Conservation (phyloP, 2,888 invertebrate species). For the Eilema depressum region DNA sequence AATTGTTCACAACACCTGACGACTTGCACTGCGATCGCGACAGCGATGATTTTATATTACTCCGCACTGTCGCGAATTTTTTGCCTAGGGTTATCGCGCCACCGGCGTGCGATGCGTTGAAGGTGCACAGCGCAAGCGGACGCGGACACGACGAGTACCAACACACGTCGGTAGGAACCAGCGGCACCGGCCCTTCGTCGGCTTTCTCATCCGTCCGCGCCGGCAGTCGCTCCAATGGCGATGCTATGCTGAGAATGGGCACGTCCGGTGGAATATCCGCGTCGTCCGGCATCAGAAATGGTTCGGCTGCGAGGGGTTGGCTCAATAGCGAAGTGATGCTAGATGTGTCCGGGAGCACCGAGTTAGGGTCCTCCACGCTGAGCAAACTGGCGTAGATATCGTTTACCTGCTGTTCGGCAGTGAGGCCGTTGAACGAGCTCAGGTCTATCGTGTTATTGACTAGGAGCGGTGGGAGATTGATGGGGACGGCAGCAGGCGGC, state of each 20-base stretch:
- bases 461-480: slow-evolving; percentile 71
- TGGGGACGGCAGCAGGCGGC: slow-evolving; percentile 48
- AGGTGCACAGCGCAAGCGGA: slow-evolving; percentile 87
- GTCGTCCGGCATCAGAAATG: slow-evolving; percentile 72
- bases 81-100: slow-evolving; percentile 85
- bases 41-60: slow-evolving; percentile 81
- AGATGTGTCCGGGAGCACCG: slow-evolving; percentile 73
- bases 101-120: slow-evolving; percentile 86
- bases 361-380: slow-evolving; percentile 71
- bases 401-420: slow-evolving; percentile 78
- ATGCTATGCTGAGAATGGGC: slow-evolving; percentile 62
- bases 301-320: slow-evolving; percentile 68
- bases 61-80: slow-evolving; percentile 81
- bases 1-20: slow-evolving; percentile 68
- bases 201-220: slow-evolving; percentile 54
- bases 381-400: slow-evolving; percentile 78
- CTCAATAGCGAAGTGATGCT: slow-evolving; percentile 74
- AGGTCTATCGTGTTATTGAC: slow-evolving; percentile 76
- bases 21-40: slow-evolving; percentile 75
- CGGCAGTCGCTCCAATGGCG: slow-evolving; percentile 55
- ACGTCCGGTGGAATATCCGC: slow-evolving; percentile 62
- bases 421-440: slow-evolving; percentile 70
- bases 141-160: slow-evolving; percentile 87
- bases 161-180: slow-evolving; percentile 74
- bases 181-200: slow-evolving; percentile 64